These are phyloP conservation scores for Boloria selene DNA, from an alignment of 2,888 invertebrate genomes.

Conservation along the genomic window DNA sequence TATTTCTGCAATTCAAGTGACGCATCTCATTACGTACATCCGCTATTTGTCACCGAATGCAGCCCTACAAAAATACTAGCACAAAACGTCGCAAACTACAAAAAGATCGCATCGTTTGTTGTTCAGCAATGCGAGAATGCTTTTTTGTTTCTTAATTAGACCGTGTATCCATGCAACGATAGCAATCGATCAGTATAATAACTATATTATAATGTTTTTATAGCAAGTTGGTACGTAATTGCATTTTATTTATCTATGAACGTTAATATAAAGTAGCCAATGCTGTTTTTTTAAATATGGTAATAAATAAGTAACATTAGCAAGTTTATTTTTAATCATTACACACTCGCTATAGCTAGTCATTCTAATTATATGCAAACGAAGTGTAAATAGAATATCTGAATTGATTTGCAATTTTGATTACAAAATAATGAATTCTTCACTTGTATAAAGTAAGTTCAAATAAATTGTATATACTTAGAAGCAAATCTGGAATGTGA, in stretches of 20 bases:
- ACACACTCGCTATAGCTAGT: neutral
- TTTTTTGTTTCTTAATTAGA: constrained; percentile 29
- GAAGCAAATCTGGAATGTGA: constrained; percentile 24
- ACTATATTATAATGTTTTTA: no score
- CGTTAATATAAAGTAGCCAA: no score
- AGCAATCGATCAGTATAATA: no score
- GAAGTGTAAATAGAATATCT: neutral
- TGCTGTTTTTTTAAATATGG: no score
- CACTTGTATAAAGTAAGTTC: neutral
- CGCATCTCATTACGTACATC: constrained; percentile 62
- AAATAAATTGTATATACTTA: constrained; percentile 3
- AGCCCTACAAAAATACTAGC: constrained; percentile 19
- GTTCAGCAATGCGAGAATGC: constrained; percentile 19
- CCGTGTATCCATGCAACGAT: neutral
- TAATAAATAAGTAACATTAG: neutral
- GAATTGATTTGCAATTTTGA: neutral
- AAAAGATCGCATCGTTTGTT: constrained; percentile 37
- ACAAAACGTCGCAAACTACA: constrained; percentile 52
- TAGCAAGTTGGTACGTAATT: no score
- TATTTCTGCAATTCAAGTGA: constrained; percentile 50
- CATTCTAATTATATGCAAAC: neutral
- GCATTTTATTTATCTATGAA: no score
- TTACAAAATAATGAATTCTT: constrained; percentile 2
- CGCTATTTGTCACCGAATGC: constrained; percentile 52
- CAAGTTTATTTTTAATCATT: neutral